These are phyloP conservation scores for Siniperca chuatsi DNA, from an alignment of 2,113 vertebrate genomes.

Conservation along the genomic window DNA sequence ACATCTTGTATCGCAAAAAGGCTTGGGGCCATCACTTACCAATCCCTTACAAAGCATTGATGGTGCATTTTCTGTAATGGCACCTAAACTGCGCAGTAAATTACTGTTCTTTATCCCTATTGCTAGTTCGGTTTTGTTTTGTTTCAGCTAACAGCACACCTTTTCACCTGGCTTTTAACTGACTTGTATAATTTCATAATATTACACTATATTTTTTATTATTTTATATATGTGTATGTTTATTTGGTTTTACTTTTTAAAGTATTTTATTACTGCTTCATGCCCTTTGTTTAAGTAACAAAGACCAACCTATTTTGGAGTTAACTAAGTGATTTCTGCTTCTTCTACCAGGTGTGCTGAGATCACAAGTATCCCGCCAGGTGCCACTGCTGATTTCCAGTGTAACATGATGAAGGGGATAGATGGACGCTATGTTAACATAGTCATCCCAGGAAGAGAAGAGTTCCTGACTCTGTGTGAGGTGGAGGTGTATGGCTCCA, in stretches of 20 bases:
- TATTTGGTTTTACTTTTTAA: not conserved
- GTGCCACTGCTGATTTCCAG: not conserved
- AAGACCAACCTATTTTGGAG: not conserved
- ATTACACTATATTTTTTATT: too few species aligned
- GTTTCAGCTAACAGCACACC: too few species aligned
- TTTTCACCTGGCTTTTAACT: too few species aligned
- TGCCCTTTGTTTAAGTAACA: not conserved
- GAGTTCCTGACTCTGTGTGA: slow-evolving; percentile 41
- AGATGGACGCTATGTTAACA: slow-evolving; percentile 48
- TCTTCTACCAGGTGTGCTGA: slow-evolving; percentile 33
- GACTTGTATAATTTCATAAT: too few species aligned
- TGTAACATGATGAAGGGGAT: slow-evolving; percentile 45
- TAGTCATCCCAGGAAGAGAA: not conserved
- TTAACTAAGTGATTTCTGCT: not conserved
- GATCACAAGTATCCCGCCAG: not conserved
- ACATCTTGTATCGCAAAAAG: too few species aligned
- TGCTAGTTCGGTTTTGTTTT: too few species aligned
- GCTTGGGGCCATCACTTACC: too few species aligned
- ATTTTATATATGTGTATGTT: too few species aligned
- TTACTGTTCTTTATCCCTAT: too few species aligned
- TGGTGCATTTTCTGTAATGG: too few species aligned
- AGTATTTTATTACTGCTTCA: not conserved
- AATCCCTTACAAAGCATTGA: too few species aligned
- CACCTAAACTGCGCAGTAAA: too few species aligned
- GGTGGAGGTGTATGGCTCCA: slow-evolving; percentile 46